Evolutionary conservation across 23 tunicate species (phyloP).

Genomic region (Trididemnum nubilum): DNA sequence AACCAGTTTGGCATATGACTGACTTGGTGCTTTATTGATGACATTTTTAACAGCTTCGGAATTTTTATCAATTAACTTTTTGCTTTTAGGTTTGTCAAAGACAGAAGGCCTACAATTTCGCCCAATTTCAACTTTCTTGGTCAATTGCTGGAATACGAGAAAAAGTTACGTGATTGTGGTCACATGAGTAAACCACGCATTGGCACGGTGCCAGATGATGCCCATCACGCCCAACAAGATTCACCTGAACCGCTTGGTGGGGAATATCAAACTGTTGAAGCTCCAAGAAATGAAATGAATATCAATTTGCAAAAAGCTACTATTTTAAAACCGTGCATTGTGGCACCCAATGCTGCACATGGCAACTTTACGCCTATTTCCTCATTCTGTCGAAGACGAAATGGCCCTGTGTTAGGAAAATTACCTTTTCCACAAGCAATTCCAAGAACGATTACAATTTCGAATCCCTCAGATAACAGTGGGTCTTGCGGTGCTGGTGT

Average conservation of each 20-base stretch:
- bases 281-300: conserved; percentile 17
- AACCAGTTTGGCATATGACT: no score
- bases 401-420: conserved; percentile 55
- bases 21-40: no score
- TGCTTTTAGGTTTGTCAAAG: conserved; percentile 83
- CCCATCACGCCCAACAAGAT: background rate
- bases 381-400: conserved; percentile 73
- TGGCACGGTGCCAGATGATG: conserved; percentile 25
- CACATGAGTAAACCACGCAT: conserved; percentile 55
- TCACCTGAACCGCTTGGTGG: no score
- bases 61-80: background rate
- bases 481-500: conserved; percentile 53
- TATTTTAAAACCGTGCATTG: conserved; percentile 4
- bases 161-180: conserved; percentile 40
- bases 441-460: no score
- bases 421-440: background rate
- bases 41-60: no score
- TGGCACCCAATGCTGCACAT: background rate
- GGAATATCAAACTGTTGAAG: background rate
- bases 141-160: conserved; percentile 88
- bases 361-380: conserved; percentile 20
- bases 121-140: conserved; percentile 98
- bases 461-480: background rate
- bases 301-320: conserved; percentile 1
- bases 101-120: conserved; percentile 88